Evolutionary conservation across 2,113 vertebrate species (phyloP), one percentile per base, ranked within the genome.

Genomic region (Poecile atricapillus): DNA sequence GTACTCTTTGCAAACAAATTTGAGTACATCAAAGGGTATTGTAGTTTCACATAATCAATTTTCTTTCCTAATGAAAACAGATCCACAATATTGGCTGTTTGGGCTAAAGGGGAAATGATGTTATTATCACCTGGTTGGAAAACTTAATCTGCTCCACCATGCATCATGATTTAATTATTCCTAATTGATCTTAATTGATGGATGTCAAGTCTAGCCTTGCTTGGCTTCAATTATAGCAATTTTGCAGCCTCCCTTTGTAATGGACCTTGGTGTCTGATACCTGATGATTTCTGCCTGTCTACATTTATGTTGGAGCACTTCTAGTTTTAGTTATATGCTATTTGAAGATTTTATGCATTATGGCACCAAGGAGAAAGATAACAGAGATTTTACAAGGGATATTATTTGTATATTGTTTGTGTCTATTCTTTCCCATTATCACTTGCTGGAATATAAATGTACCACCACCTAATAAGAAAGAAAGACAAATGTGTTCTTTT

Each of bases 131-230:
- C 91, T 96, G 58, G 37, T 27, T 94, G 69, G 73, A 84, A 92
- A 49, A 91, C 37, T 82, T 87, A 87, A 91, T 79, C 69, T 84
- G 73, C 28, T 92, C 16, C 62, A 58, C 74, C 37, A 64, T 53
- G 64, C 23, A 68, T 58, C 62, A 76, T 89, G 69, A 94, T 93
- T 95, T 94, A 94, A 94, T 95, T 94, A 93, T 89, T 93, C 24
- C 23, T 95, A 95, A 93, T 82, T 95, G 87, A 93, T 89, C 74
- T 89, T 96, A 94, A 89, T 89, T 89, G 77, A 69, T 56, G 21
- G 20, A 58, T 87, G 74, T 93, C 44, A 94, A 91, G 53, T 79
- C 89, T 76, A 30, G 62, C 58, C 83, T 96, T 94, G 41, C 55
- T 85, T 2, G 1, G 14, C 74, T 94, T 93, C 60, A 85, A 39